Conservation (phyloP, 2,797 vertebrate species). For the Anguilla obscura region DNA sequence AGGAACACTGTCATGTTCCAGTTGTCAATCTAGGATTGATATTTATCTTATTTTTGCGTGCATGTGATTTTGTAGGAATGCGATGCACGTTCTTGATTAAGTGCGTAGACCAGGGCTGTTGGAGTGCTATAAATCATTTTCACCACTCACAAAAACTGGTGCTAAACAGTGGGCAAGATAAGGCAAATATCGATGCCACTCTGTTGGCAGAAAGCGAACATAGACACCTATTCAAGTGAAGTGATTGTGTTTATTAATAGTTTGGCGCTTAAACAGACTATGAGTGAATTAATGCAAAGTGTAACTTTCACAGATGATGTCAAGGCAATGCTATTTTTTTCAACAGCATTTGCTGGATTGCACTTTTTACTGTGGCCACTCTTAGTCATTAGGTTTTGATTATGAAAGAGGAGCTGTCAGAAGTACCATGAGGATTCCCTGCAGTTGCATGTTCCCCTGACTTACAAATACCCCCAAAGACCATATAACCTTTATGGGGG, state of each 20-base stretch:
- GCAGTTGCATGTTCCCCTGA: neutral
- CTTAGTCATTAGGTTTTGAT: neutral
- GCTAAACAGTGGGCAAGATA: neutral
- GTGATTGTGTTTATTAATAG: neutral
- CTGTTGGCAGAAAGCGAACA: neutral
- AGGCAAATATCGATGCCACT: neutral
- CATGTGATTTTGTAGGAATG: neutral
- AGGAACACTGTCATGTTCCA: neutral
- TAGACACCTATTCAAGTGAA: neutral
- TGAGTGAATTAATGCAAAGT: neutral
- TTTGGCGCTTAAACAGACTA: neutral
- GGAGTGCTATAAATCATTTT: neutral
- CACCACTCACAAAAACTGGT: neutral
- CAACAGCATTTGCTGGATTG: neutral
- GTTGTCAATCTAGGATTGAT: neutral
- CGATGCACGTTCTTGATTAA: neutral
- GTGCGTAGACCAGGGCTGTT: neutral
- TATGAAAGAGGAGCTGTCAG: neutral
- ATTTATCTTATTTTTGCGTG: neutral
- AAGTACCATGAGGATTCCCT: neutral
- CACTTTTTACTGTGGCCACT: neutral
- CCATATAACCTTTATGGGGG: neutral
- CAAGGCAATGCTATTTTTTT: neutral
- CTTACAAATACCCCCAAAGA: constrained; percentile 1
- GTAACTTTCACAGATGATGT: neutral